Base-by-base conservation (phyloP, 1,140 invertebrate species). In the Acromyrmex heyeri region DNA sequence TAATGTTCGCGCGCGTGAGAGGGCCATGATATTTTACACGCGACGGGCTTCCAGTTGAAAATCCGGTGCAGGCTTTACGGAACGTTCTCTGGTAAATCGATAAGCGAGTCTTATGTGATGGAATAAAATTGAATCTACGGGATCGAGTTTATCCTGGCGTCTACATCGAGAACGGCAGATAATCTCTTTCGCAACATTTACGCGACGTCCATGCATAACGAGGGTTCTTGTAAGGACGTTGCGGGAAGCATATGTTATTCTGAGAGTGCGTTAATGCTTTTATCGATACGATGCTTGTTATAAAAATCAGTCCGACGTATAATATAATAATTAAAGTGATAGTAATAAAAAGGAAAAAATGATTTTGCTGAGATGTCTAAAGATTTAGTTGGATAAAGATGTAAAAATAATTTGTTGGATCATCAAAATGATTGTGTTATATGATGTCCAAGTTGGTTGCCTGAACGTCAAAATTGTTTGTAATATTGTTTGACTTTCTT, bases 51-150 rank as follows among this genome's bases (percentile, higher is more conserved):
- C 79, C 79, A 75, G 69, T 61, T 69, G 79, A 72, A 83, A 83
- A 83, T 83, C 79, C 79, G 67, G 38, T 69, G 55, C 79, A 34
- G 38, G 79, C 69, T 83, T 83, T 83, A 50, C 55, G 55, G 79
- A 75, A 83, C 55, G 59, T 83, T 61, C 79, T 18, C 69, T 18
- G 79, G 79, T 83, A 83, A 83, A 83, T 83, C 79, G 79, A 83
- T 83, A 83, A 83, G 69, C 79, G 79, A 83, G 79, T 83, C 69
- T 83, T 73, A 83, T 83, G 70, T 18, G 79, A 83, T 62, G 79
- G 69, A 83, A 75, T 83, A 83, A 83, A 83, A 83, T 83, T 75
- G 79, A 83, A 83, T 83, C 79, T 73, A 73, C 69, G 67, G 79
- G 79, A 82, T 82, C 79, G 79, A 83, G 79, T 75, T 83, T 83